phyloP scores from a whole-genome alignment of 2,797 vertebrate genomes.

The Notoglanidium macrostoma region DNA sequence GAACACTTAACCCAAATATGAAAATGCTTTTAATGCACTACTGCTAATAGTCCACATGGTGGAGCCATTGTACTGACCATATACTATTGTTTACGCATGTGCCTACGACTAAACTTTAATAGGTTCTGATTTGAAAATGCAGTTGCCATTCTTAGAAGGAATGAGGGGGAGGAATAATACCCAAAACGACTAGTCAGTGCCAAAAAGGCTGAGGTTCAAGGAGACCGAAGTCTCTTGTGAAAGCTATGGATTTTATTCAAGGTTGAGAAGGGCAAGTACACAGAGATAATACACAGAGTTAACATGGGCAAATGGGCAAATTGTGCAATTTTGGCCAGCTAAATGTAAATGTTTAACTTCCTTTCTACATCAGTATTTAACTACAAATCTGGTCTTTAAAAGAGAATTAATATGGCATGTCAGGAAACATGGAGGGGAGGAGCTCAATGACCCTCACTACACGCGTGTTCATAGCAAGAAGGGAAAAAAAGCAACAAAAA shows the following conservation, averaged over 20 bases:
- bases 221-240: not conserved
- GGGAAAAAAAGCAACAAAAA: not conserved
- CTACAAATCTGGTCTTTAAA: not conserved
- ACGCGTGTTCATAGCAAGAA: not conserved
- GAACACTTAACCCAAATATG: not conserved
- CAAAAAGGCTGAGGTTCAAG: not conserved
- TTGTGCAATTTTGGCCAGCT: conserved; percentile 9
- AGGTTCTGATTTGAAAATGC: not conserved
- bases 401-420: not conserved
- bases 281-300: not conserved
- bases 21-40: not conserved
- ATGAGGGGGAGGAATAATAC: not conserved
- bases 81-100: not conserved
- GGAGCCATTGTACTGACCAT: not conserved
- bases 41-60: not conserved
- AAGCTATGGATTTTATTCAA: not conserved
- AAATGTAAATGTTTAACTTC: conserved; percentile 37
- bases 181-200: not conserved
- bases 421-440: not conserved
- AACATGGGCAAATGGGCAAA: not conserved
- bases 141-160: not conserved
- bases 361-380: not conserved
- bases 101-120: not conserved
- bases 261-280: not conserved
- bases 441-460: not conserved